These are phyloP conservation scores for Epinephelus cyanopodus DNA, from an alignment of 2,113 vertebrate genomes.

Conservation along the genomic window DNA sequence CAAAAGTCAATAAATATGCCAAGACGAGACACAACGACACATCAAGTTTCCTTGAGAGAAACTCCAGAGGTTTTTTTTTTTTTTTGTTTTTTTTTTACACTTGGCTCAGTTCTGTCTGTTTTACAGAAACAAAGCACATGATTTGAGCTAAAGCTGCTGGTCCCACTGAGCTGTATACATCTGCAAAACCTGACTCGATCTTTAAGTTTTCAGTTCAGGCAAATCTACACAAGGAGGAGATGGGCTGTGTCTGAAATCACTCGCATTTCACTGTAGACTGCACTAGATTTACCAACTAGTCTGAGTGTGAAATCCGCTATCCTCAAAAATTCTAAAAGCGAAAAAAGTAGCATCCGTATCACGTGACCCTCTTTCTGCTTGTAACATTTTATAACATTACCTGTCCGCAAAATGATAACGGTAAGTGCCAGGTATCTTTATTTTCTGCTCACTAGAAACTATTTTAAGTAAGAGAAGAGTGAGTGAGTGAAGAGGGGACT, in stretches of 20 bases:
- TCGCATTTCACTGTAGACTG: background rate
- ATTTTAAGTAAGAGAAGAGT: background rate
- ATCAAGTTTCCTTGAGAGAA: slow-evolving; percentile 32
- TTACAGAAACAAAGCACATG: slow-evolving; percentile 30
- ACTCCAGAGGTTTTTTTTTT: slow-evolving; percentile 40
- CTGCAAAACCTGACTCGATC: slow-evolving; percentile 3
- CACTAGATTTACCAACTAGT: slow-evolving; percentile 4
- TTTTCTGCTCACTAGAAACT: background rate
- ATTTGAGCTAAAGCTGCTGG: slow-evolving; percentile 36
- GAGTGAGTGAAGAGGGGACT: slow-evolving; percentile 19
- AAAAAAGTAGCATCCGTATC: background rate
- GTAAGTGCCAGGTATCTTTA: background rate
- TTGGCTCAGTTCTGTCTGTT: slow-evolving; percentile 26
- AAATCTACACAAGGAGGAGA: slow-evolving; percentile 20
- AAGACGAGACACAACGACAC: slow-evolving; percentile 43
- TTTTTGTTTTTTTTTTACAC: slow-evolving; percentile 10
- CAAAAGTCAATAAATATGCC: slow-evolving; percentile 62
- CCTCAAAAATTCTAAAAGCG: background rate
- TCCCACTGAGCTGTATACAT: slow-evolving; percentile 32
- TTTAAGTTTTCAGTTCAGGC: background rate
- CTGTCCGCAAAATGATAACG: background rate
- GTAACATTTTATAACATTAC: background rate
- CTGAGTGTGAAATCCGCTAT: background rate
- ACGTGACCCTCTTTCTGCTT: background rate
- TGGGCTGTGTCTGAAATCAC: background rate